Evolutionary conservation across 2,888 invertebrate species (phyloP).

Genomic region (Mystacides longicornis): DNA sequence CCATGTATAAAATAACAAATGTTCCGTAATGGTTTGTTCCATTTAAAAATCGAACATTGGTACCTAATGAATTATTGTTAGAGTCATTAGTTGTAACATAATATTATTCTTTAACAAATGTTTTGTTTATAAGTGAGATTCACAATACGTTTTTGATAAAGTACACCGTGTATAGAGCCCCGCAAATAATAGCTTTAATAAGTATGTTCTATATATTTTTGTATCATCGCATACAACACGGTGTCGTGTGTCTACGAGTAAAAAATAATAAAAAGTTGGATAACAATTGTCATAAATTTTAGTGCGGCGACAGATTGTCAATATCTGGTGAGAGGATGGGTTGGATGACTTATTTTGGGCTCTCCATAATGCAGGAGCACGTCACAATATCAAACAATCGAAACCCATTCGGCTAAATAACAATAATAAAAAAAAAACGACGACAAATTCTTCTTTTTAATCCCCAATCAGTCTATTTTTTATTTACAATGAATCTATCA

Average conservation of each 20-base stretch:
- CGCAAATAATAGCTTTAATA: no score
- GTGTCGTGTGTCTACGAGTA: not conserved
- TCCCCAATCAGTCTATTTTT: conserved; percentile 22
- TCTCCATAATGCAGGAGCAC: conserved; percentile 19
- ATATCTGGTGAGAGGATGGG: conserved; percentile 13
- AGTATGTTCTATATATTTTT: not conserved
- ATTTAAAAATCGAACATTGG: no score
- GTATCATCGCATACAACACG: not conserved
- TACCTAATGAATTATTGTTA: no score
- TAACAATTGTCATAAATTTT: conserved; percentile 20
- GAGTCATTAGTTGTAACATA: no score
- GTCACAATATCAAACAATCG: conserved; percentile 22
- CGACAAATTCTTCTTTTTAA: conserved; percentile 26
- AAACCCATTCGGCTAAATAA: conserved; percentile 13
- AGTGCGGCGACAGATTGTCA: conserved; percentile 18
- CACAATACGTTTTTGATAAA: no score
- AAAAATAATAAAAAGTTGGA: conserved; percentile 16
- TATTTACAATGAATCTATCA: conserved; percentile 1
- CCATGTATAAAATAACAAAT: no score
- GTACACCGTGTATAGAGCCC: no score
- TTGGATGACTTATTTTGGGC: conserved; percentile 16
- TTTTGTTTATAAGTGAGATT: no score
- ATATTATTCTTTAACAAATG: no score
- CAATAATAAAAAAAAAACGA: conserved; percentile 19
- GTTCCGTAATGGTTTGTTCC: no score